Evolutionary conservation across 2,797 vertebrate genomes (phyloP), one percentile per base, ranked within the genome.

Genomic region (Hyperoplus immaculatus): DNA sequence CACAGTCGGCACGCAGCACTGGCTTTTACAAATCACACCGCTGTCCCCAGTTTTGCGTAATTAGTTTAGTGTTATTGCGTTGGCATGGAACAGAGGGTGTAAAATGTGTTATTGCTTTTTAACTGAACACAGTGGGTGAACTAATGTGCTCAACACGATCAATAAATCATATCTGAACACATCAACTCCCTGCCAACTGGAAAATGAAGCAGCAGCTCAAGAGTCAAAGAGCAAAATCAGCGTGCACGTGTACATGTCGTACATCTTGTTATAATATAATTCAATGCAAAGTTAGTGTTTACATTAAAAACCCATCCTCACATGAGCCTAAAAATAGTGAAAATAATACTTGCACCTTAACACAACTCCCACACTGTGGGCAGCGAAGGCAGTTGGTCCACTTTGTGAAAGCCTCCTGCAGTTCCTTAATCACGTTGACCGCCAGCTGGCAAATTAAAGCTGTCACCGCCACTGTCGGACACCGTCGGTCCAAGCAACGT

Each of bases 111-210:
- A 92, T 93, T 93, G 90, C 86, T 88, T 93, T 92, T 94, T 93
- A 94, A 92, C 90, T 78, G 89, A 94, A 93, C 93, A 92, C 93
- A 93, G 91, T 89, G 89, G 93, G 92, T 87, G 87, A 92, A 93
- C 88, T 88, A 92, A 93, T 91, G 87, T 74, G 83, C 88, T 89
- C 90, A 90, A 90, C 85, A 82, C 87, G 85, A 93, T 94, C 93
- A 91, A 93, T 94, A 94, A 92, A 94, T 94, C 91, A 92, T 88
- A 92, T 93, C 86, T 89, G 91, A 93, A 91, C 83, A 92, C 90
- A 92, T 93, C 88, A 91, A 89, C 90, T 91, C 88, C 89, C 92
- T 47, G 88, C 86, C 88, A 87, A 85, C 88, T 89, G 89, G 89
- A 93, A 94, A 93, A 93, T 90, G 75, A 92, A 89, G 87, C 84